Conservation (phyloP, 64 coral and sea anemone species). For the Montipora efflorescens region DNA sequence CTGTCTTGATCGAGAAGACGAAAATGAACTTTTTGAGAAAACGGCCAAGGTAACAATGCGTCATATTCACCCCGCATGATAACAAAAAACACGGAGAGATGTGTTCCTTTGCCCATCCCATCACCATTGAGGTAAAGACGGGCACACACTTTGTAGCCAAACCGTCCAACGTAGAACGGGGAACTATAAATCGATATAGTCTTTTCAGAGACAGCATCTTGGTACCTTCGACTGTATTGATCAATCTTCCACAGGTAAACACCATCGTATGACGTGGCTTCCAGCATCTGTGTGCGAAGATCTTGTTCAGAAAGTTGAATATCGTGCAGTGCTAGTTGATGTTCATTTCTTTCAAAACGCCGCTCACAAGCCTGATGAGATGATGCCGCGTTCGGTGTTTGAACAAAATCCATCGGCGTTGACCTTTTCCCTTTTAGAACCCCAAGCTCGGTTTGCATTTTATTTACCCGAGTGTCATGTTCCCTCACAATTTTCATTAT, state of each 20-base stretch:
- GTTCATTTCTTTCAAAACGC: conserved; percentile 58
- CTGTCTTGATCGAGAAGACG: conserved; percentile 71
- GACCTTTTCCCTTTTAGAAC: background rate
- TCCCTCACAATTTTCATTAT: background rate
- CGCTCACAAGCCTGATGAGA: conserved; percentile 36
- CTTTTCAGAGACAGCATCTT: conserved; percentile 64
- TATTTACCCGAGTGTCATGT: background rate
- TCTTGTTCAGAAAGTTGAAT: conserved; percentile 81
- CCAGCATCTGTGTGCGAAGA: conserved; percentile 71
- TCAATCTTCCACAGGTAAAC: conserved; percentile 82
- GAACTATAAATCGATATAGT: conserved; percentile 69
- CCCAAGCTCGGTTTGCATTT: background rate
- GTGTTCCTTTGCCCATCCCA: conserved; percentile 77
- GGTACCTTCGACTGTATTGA: conserved; percentile 54
- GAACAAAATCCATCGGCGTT: background rate
- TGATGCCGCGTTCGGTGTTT: background rate
- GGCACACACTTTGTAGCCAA: conserved; percentile 84
- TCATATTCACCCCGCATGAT: conserved; percentile 84
- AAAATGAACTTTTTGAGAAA: conserved; percentile 74
- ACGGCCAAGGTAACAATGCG: conserved; percentile 73
- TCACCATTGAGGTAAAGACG: conserved; percentile 81
- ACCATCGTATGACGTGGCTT: conserved; percentile 73
- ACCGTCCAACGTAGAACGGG: conserved; percentile 78
- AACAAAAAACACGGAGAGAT: conserved; percentile 77
- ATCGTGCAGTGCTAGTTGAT: conserved; percentile 68